phyloP scores from a whole-genome alignment of 2,888 invertebrate genomes.

The Euphydryas editha region DNA sequence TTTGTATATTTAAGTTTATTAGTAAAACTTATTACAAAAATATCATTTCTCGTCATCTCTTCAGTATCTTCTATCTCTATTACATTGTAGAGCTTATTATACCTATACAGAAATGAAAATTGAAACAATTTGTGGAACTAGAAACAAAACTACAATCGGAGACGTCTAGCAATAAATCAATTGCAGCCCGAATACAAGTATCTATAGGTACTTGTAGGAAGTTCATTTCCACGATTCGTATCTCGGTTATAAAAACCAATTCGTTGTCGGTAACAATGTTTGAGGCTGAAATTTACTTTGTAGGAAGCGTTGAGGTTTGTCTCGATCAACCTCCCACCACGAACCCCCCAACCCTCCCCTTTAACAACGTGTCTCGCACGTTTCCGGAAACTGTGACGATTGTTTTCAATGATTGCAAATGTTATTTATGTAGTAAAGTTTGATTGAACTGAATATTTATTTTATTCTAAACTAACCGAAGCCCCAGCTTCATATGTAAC shows the following conservation, averaged over 20 bases:
- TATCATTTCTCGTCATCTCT: too few species aligned
- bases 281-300: conserved; percentile 25
- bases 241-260: conserved; percentile 17
- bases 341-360: conserved; percentile 1
- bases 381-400: conserved; percentile 46
- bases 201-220: conserved; percentile 1
- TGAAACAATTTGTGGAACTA: not conserved
- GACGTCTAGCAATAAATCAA: conserved; percentile 7
- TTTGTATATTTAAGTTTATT: too few species aligned
- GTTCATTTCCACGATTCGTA: conserved; percentile 14
- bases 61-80: too few species aligned
- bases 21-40: too few species aligned
- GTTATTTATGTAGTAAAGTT: not conserved
- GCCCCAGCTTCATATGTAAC: too few species aligned
- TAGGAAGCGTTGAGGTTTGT: conserved; percentile 9
- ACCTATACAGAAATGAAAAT: not conserved
- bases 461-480: not conserved
- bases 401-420: conserved; percentile 13
- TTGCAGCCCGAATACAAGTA: conserved; percentile 2
- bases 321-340: conserved; percentile 9
- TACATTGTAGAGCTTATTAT: too few species aligned
- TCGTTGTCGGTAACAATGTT: conserved; percentile 14
- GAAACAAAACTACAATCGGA: not conserved
- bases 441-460: not conserved
- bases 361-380: conserved; percentile 53